A percentile compares a stretch with the other conserved stretches of the same genome.
phyloP scores from a whole-genome alignment of 2,797 vertebrate species.

The Paguma larvata region DNA sequence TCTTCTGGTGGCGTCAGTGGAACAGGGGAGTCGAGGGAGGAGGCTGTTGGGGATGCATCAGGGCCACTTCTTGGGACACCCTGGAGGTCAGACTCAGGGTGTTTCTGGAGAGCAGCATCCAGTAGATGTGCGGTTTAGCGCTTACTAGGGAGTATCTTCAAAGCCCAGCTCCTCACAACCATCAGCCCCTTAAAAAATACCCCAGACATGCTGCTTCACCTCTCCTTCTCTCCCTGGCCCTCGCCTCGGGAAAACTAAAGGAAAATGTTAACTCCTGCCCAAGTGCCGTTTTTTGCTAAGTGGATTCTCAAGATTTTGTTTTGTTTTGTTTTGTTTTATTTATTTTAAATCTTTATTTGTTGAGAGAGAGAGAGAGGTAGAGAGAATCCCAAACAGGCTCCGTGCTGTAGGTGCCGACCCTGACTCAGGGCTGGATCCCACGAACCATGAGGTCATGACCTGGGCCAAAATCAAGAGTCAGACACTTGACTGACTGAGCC shows the following conservation, averaged over 20 bases:
- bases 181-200: not conserved
- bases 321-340: not conserved
- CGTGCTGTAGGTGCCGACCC: too few relatives aligned
- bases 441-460: too few relatives aligned
- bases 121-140: accelerated
- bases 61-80: not conserved
- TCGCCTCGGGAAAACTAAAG: constrained; percentile 18
- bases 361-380: too few relatives aligned
- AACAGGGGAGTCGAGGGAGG: too few relatives aligned
- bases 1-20: not conserved
- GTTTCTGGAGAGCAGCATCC: not conserved
- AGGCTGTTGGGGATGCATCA: not conserved
- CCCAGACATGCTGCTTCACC: not conserved
- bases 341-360: too few relatives aligned
- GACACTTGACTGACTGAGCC: too few relatives aligned
- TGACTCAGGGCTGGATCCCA: too few relatives aligned
- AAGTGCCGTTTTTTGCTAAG: not conserved
- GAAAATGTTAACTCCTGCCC: not conserved
- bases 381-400: too few relatives aligned
- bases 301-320: constrained; percentile 29
- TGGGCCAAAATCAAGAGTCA: too few relatives aligned
- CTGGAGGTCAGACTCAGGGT: not conserved
- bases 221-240: not conserved
- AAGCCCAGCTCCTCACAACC: not conserved
- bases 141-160: not conserved